Evolutionary conservation across 2,888 invertebrate genomes (phyloP), one percentile per base, ranked within the genome.

Genomic region (Meteorus cinctellus): DNA sequence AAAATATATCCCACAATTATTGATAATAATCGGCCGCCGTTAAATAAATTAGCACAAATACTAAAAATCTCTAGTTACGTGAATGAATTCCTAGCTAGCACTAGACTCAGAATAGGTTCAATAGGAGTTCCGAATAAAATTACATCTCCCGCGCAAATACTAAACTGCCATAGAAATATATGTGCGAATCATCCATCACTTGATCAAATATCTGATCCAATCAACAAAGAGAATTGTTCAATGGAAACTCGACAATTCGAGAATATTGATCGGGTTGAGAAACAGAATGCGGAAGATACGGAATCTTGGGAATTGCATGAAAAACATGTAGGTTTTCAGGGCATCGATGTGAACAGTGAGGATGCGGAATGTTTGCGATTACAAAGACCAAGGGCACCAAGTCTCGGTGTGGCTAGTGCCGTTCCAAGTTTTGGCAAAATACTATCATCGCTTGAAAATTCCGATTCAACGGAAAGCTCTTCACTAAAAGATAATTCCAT

Each of bases 361-460:
- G 27, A 78, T 60, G 75, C 69, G 6, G 60, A 74, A 67, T 10
- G 60, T 24, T 10, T 14, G n/a, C 19, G 55, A 36, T 72, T 48
- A 14, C 51, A 79, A 14, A 73, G 82, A 81, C 67, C 79, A 10
- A 78, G 79, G 77, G 83, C 82, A 41, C 86, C 85, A n/a, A 86
- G 84, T 80, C 79, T 87, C 51, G 81, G 81, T n/a, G 77, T 81
- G 10, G 81, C 79, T 8, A 83, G 82, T 73, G 77, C 82, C 1
- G 81, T 83, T 48, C 84, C 84, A 0, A 86, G 84, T 79, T 86
- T 84, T 72, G 78, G 78, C 2, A 83, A 78, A 72, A 76, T 84
- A 24, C 77, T 80, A 12, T 80, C 80, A 72, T 77, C 80, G 8
- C 75, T 77, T 48, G 82, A 85, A 27, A 80, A 79, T n/a, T 73